Base-by-base conservation (phyloP, 2,113 vertebrate genomes). In the Pterophyllum scalare region DNA sequence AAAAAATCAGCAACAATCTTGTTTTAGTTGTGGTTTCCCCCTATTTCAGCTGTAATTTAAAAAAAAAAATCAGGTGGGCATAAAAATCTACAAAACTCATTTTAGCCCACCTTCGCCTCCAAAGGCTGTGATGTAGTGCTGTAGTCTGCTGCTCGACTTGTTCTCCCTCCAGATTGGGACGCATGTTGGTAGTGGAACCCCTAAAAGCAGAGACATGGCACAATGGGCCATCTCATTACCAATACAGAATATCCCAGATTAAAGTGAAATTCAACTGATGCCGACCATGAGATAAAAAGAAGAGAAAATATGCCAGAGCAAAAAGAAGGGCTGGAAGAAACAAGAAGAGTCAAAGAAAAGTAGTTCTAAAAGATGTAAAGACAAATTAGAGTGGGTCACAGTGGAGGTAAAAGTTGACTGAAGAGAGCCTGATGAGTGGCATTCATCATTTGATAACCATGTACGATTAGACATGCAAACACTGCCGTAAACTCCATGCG, bases 41-140 rank as follows among this genome's bases (percentile, higher is more conserved):
- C 10, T 46, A 38, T 10, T 75, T 22, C 52, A 77, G 13, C 31
- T 75, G 14, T 59, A 75, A 76, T 22, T 38, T 2, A 70, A 75
- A 35, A 35, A 8, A 2, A 75, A 75, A 87, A 80, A 65, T 31
- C 67, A 83, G 90, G 92, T 92, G 91, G 93, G 92, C 86, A 70
- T 80, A 80, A 79, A 76, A 83, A 40, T 52, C 75, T 75, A 76
- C 13, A 85, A 84, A 88, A 79, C 81, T 90, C 88, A 93, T 58
- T 87, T 81, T 89, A 92, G 95, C 97, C 97, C 98, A 99, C 98
- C 98, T 99, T 97, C 91, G 96, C 97, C 86, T 97, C 96, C 94
- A 97, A 94, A 93, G 97, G 96, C 91, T 97, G 97, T 84, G 97
- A 96, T 82, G 93, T 96, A 92, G 95, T 91, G 94, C 94, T 95